phyloP scores from a whole-genome alignment of 2,888 invertebrate species.

The Orthosia incerta region DNA sequence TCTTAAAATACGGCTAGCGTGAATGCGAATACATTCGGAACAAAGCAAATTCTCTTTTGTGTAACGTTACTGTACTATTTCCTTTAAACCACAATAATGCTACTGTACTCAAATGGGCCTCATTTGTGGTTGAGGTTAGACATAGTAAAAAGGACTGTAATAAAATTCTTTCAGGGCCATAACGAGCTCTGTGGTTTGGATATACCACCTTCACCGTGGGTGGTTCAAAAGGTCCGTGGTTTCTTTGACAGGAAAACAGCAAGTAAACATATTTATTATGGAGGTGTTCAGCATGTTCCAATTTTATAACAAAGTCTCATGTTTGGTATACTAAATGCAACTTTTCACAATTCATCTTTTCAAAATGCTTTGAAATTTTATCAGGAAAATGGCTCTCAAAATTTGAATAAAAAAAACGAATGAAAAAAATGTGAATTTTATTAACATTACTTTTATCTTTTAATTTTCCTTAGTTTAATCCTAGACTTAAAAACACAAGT shows the following conservation, averaged over 20 bases:
- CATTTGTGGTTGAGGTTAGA: constrained; percentile 74
- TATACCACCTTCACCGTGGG: constrained; percentile 26
- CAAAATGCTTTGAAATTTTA: neutral
- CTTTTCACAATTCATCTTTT: neutral
- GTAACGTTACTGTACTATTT: constrained; percentile 66
- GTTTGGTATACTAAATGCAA: neutral
- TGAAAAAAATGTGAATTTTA: neutral
- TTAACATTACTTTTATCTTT: neutral
- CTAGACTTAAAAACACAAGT: neutral
- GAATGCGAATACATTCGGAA: constrained; percentile 57
- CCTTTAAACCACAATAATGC: constrained; percentile 76
- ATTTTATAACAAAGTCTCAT: neutral
- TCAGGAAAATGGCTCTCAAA: neutral
- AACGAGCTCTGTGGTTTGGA: constrained; percentile 53
- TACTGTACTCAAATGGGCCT: constrained; percentile 71
- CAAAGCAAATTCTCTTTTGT: constrained; percentile 67
- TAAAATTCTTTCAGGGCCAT: constrained; percentile 69
- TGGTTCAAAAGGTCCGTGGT: constrained; percentile 14
- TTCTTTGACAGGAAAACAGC: constrained; percentile 8
- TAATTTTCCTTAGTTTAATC: neutral
- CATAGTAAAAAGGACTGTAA: constrained; percentile 69
- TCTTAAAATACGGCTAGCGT: constrained; percentile 42
- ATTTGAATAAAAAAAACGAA: neutral
- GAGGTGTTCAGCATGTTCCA: neutral
- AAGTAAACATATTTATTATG: neutral